phyloP scores from a whole-genome alignment of 2,113 vertebrate species.

The Calcarius ornatus region DNA sequence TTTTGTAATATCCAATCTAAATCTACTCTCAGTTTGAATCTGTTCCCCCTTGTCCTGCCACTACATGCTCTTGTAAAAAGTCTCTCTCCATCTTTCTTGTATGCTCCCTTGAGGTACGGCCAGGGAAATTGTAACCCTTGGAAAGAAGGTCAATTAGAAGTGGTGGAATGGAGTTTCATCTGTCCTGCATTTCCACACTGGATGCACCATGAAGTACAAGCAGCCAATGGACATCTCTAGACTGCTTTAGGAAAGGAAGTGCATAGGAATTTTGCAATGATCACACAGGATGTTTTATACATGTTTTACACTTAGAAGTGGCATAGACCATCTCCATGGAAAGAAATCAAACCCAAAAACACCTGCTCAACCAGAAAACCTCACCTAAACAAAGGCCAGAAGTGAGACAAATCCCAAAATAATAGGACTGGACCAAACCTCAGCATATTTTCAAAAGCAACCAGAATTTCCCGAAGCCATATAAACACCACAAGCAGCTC shows the following conservation, averaged over 20 bases:
- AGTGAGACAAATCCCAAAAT: neutral
- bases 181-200: neutral
- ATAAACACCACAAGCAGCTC: neutral
- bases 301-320: neutral
- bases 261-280: neutral
- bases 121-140: neutral
- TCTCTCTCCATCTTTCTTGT: neutral
- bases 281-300: neutral
- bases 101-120: neutral
- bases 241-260: neutral
- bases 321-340: neutral
- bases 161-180: neutral
- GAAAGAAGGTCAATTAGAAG: neutral
- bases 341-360: neutral
- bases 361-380: neutral
- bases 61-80: neutral
- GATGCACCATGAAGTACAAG: neutral
- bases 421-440: neutral
- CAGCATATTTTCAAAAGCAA: neutral
- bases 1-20: neutral
- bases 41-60: neutral
- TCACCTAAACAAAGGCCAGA: neutral
- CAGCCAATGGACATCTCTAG: rapidly evolving
- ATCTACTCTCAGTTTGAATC: neutral
- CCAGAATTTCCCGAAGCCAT: neutral